Evolutionary conservation across 2,113 vertebrate genomes (phyloP).

Genomic region (Echinops telfairi): DNA sequence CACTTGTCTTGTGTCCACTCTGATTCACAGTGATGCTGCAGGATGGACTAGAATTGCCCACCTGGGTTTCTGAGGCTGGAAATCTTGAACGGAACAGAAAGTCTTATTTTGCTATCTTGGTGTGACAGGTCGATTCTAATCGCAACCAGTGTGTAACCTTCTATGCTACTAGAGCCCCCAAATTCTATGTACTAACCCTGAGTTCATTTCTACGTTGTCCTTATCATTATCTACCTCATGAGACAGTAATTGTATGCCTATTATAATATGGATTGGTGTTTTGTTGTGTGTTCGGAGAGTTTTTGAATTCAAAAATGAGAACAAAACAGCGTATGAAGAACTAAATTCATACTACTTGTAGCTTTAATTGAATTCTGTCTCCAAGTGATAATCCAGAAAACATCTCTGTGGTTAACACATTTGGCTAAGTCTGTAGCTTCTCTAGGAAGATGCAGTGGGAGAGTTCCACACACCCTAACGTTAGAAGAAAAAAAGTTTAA

Average conservation of each 20-base stretch:
- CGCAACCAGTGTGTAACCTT: no score
- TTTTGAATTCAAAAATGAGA: constrained; percentile 7
- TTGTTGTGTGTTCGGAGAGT: constrained; percentile 6
- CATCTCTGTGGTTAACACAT: not conserved
- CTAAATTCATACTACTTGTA: constrained; percentile 1
- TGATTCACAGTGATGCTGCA: no score
- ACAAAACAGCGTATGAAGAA: not conserved
- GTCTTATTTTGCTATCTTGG: no score
- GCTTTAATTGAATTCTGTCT: not conserved
- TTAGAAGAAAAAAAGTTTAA: no score
- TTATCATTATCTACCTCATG: not conserved
- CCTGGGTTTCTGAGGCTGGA: no score
- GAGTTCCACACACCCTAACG: no score
- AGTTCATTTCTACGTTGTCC: not conserved
- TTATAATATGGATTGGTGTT: not conserved
- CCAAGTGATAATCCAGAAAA: constrained; percentile 8
- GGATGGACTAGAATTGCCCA: no score
- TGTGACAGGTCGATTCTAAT: no score
- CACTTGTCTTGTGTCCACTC: no score
- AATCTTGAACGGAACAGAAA: no score
- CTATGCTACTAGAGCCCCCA: not conserved
- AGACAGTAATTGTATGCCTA: not conserved
- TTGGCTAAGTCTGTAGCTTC: no score
- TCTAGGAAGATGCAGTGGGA: no score
- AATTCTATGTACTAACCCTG: not conserved